These are phyloP conservation scores for Rhea americana DNA, from an alignment of 2,113 vertebrate genomes.

Conservation along the genomic window DNA sequence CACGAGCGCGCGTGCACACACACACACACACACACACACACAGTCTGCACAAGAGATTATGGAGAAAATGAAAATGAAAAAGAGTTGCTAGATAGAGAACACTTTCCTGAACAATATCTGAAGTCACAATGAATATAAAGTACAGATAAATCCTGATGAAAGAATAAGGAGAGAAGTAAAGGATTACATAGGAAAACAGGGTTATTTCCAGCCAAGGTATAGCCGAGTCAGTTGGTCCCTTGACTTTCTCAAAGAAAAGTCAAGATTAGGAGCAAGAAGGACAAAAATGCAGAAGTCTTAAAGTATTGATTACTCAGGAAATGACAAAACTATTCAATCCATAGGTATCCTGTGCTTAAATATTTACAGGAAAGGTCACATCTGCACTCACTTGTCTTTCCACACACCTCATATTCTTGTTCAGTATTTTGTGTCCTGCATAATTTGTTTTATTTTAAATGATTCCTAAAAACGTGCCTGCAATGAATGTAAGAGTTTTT, in stretches of 20 bases:
- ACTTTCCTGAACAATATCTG: neutral
- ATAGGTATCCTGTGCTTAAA: neutral
- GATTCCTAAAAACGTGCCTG: neutral
- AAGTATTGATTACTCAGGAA: neutral
- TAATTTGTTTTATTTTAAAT: neutral
- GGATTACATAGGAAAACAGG: neutral
- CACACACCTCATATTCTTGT: neutral
- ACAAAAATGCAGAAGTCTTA: neutral
- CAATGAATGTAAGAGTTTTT: neutral
- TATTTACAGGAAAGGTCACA: neutral
- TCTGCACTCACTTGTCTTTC: neutral
- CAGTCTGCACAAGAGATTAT: neutral
- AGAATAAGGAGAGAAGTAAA: neutral
- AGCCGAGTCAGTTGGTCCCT: neutral
- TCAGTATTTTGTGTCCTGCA: neutral
- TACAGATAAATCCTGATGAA: neutral
- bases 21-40: too few species aligned
- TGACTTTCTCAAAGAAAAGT: conserved; percentile 6
- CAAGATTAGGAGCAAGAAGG: neutral
- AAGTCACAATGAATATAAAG: neutral
- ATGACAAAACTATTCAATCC: neutral
- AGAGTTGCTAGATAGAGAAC: neutral
- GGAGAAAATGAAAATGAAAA: neutral
- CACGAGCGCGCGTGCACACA: too few species aligned
- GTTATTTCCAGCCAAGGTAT: neutral